Conservation (phyloP, 2,888 invertebrate species). For the Luffia ferchaultella region DNA sequence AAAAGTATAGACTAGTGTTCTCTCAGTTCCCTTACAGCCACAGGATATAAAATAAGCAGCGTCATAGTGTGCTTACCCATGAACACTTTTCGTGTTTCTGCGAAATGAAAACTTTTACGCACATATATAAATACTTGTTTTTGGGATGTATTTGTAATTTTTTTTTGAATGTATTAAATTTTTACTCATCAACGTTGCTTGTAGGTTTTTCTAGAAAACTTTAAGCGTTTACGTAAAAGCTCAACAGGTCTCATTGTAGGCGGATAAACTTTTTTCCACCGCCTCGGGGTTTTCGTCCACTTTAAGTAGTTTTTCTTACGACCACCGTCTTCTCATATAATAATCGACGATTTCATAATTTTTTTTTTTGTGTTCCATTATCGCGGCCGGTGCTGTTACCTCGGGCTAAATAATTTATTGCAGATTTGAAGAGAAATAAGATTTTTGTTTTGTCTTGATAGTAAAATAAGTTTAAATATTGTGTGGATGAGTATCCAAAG, state of each 20-base stretch:
- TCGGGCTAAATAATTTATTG: constrained; percentile 44
- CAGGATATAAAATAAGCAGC: too few relatives aligned
- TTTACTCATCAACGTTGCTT: not conserved
- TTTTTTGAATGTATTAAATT: not conserved
- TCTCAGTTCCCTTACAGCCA: too few relatives aligned
- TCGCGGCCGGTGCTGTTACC: constrained; percentile 35
- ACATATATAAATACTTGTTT: not conserved
- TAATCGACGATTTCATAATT: constrained; percentile 45
- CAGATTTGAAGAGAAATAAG: constrained; percentile 48
- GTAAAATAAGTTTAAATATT: constrained; percentile 14
- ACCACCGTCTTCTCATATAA: constrained; percentile 24
- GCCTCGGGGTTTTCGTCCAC: constrained; percentile 16
- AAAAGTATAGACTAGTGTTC: too few relatives aligned
- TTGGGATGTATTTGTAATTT: not conserved
- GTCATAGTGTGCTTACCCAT: too few relatives aligned
- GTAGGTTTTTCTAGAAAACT: not conserved
- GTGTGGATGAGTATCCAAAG: not conserved
- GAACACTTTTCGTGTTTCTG: too few relatives aligned
- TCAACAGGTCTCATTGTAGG: not conserved
- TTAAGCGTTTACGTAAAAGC: too few relatives aligned
- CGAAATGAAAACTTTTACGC: too few relatives aligned
- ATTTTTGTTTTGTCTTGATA: constrained; percentile 33
- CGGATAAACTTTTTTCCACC: constrained; percentile 6
- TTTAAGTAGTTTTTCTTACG: constrained; percentile 7
- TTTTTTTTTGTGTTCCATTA: constrained; percentile 31